phyloP scores from a whole-genome alignment of 2,797 vertebrate genomes.

The Nyctalus aviator region DNA sequence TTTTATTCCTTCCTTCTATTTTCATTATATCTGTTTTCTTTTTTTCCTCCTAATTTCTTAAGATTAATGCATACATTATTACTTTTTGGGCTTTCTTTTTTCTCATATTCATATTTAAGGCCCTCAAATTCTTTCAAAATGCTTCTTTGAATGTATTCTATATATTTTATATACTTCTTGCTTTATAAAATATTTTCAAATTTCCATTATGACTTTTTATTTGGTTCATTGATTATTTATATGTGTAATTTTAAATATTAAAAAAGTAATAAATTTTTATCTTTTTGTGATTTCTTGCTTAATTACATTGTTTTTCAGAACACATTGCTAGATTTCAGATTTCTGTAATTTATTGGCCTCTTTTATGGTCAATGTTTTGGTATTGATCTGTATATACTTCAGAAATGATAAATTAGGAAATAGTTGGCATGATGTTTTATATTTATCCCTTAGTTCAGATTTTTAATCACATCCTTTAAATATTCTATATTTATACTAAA shows the following conservation, averaged over 20 bases:
- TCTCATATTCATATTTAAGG: neutral
- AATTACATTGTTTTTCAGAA: neutral
- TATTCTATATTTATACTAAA: neutral
- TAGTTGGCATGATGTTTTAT: neutral
- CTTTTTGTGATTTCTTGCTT: neutral
- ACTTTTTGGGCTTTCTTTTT: neutral
- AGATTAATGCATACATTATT: neutral
- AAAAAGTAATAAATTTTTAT: neutral
- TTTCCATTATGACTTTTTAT: neutral
- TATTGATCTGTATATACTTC: neutral
- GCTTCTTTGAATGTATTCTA: neutral
- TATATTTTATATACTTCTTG: neutral
- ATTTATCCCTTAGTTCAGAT: neutral
- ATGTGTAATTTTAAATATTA: slow-evolving; percentile 23
- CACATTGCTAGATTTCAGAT: neutral
- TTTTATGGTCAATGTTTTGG: neutral
- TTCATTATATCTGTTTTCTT: neutral
- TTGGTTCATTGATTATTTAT: neutral
- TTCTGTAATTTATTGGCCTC: neutral
- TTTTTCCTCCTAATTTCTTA: neutral
- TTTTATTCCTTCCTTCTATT: neutral
- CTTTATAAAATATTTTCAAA: neutral
- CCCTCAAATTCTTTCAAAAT: neutral
- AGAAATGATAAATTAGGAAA: neutral
- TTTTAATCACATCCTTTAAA: neutral